A percentile compares a stretch with the other conserved stretches of the same genome.
phyloP scores from a whole-genome alignment of 2,113 vertebrate genomes.

The Lophotis ruficrista region DNA sequence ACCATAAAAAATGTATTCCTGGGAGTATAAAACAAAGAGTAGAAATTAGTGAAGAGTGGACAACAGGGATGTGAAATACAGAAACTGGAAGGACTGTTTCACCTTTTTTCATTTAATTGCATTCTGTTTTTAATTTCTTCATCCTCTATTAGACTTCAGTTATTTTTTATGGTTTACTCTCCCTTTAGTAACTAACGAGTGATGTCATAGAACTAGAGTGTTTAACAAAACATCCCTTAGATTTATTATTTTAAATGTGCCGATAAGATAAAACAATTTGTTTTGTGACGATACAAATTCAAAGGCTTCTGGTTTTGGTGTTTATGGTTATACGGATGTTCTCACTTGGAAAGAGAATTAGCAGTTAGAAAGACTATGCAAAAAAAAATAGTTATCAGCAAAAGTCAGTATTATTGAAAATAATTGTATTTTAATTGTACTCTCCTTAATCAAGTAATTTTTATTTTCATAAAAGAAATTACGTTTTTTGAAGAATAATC shows the following conservation, averaged over 20 bases:
- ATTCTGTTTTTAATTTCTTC: background rate
- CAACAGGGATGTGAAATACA: background rate
- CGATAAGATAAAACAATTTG: background rate
- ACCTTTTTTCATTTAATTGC: background rate
- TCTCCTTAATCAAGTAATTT: conserved; percentile 50
- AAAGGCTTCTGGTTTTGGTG: background rate
- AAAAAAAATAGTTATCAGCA: background rate
- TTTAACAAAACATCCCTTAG: background rate
- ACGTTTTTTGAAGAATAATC: conserved; percentile 22
- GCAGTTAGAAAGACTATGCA: background rate
- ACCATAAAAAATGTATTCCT: background rate
- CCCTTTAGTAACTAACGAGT: background rate
- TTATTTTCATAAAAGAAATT: conserved; percentile 39
- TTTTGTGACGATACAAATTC: background rate
- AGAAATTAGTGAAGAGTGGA: background rate
- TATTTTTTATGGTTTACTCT: conserved; percentile 20
- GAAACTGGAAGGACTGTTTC: background rate
- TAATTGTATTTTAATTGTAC: conserved; percentile 62
- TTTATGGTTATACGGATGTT: background rate
- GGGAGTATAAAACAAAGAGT: background rate
- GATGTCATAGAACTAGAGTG: background rate
- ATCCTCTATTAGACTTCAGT: background rate
- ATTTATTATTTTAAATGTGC: conserved; percentile 1
- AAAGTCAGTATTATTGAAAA: conserved; percentile 50
- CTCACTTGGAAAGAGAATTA: conserved; percentile 9